These are phyloP conservation scores for Hippasteria phrygiana DNA, from an alignment of 53 echinoderm and acorn worm species.

Conservation along the genomic window DNA sequence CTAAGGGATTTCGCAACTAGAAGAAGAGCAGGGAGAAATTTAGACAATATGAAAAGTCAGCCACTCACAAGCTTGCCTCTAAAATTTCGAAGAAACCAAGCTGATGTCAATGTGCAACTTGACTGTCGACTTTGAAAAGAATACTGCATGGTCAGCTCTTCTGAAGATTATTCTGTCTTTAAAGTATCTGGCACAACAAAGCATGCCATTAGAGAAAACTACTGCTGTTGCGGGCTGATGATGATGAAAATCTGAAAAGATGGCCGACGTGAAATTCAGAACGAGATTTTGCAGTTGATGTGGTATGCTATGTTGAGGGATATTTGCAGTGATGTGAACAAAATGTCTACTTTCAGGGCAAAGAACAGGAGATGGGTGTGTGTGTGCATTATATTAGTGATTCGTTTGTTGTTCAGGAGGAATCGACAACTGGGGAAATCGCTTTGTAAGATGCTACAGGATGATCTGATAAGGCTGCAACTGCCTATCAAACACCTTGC, in stretches of 20 bases:
- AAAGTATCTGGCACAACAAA: conserved; percentile 37
- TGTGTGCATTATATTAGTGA: conserved; percentile 61
- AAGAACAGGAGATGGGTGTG: conserved; percentile 55
- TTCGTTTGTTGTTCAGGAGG: conserved; percentile 35
- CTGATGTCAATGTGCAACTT: no score
- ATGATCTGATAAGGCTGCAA: conserved; percentile 33
- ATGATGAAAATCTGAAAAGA: conserved; percentile 53
- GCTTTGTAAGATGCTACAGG: conserved; percentile 38
- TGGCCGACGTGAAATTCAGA: conserved; percentile 34
- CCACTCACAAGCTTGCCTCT: background rate
- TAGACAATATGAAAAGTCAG: conserved; percentile 16
- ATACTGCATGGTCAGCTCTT: no score
- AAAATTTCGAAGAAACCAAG: no score
- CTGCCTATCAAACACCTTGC: conserved; percentile 49
- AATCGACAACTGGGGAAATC: conserved; percentile 40
- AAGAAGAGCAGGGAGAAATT: conserved; percentile 24
- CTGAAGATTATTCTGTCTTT: conserved; percentile 10
- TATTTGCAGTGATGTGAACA: background rate
- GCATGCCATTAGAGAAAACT: conserved; percentile 40
- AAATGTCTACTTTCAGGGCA: conserved; percentile 8
- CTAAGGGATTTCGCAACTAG: conserved; percentile 30
- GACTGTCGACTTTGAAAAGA: no score
- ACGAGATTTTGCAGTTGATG: background rate
- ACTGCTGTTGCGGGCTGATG: conserved; percentile 41
- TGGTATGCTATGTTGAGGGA: background rate